Base-by-base conservation (phyloP, 1,140 invertebrate genomes). In the Delia radicum region DNA sequence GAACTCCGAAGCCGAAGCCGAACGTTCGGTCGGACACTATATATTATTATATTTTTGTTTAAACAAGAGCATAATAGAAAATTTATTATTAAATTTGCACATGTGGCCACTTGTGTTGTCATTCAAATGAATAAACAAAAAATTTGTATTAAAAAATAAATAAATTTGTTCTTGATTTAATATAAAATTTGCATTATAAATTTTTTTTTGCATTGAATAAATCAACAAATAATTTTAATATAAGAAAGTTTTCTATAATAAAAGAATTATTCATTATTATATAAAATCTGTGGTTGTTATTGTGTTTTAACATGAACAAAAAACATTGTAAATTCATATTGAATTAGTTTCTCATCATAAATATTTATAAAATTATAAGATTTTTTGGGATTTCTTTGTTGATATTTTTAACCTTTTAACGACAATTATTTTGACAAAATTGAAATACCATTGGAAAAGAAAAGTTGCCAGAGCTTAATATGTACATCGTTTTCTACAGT, bases 121-220 rank as follows among this genome's bases (percentile, higher is more conserved):
- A 65, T 65, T 65, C 62, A 65, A 65, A 65, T 29, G 27, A 27
- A 29, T 65, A 65, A 65, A 5, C 24, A 63, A 26, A 63, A 65
- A 29, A 29, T 28, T 13, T 63, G 26, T 65, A 65, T 65, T 65
- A 65, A 29, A 65, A 26, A 29, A 65, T 29, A 65, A 65, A 65
- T 65, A 65, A 65, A 65, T 65, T 29, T 65, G 62, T 65, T 29
- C 62, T 65, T 65, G 62, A 65, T 65, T 65, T n/a, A n/a, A n/a
- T n/a, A n/a, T n/a, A n/a, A n/a, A n/a, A n/a, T n/a, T n/a, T n/a
- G n/a, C n/a, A 42, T 42, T 10, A 42, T 3, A 13, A 3, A 42
- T 42, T 12, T 42, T 42, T 42, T 42, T 42, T 42, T 42, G 37
- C 37, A 42, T 42, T 42, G 37, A 42, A 42, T 42, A 13, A 5